Evolutionary conservation across 2,797 vertebrate genomes (phyloP), one percentile per base, ranked within the genome.

Genomic region (Hyperoplus immaculatus): DNA sequence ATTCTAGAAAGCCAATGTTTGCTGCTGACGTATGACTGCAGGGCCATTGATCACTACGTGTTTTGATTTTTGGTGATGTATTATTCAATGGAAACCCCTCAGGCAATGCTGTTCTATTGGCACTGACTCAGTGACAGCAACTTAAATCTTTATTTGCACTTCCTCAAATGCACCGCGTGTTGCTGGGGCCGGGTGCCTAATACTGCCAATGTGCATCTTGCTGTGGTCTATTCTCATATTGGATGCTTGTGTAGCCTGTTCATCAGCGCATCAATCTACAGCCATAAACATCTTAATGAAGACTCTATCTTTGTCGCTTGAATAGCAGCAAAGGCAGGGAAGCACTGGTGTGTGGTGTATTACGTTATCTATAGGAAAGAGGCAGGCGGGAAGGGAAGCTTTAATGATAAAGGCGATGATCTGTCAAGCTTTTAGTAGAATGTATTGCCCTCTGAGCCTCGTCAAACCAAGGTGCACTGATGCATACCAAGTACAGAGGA

Each of bases 141-240:
- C 59, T 89, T 68, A 78, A 82, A 81, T 91, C 78, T 89, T 71
- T 71, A 87, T 83, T 75, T 87, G 80, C 61, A 64, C 83, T 86
- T 90, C 72, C 80, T 82, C 72, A 56, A 81, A 84, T 83, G 80
- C 73, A 63, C 56, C 50, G 49, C 62, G 58, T 74, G 66, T 63
- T 69, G 72, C 57, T 6, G 16, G 18, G 16, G 18, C 55, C 8
- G 43, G 54, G 13, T 1, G 13, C 1, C 29, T 29, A 29, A 29
- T 29, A 29, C 29, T 29, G 0, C 58, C 75, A 54, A 29, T n/a
- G 39, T 74, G 69, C 68, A 42, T 62, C 76, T 91, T 82, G 78
- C 86, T n/a, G 75, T 57, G 74, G 90, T 93, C 89, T 84, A 89
- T 92, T 90, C 83, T 87, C 69, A 77, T 82, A 89, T 63, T 43